Conservation (phyloP, 2,113 vertebrate species). For the Neodontobutis hainanensis region DNA sequence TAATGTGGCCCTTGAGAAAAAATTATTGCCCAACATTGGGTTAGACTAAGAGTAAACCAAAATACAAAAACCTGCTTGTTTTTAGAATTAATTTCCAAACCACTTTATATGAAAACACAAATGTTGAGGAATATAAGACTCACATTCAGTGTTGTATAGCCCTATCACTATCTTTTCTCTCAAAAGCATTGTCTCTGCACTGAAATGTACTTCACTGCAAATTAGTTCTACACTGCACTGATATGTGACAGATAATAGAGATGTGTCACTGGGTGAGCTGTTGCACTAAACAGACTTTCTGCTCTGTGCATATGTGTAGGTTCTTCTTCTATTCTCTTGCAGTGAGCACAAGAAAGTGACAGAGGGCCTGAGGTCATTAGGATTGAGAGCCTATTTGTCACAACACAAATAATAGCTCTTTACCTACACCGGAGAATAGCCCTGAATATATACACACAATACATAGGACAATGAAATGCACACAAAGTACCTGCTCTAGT, state of each 20-base stretch:
- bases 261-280: constrained; percentile 44
- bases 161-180: constrained; percentile 5
- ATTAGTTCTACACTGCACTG: constrained; percentile 50
- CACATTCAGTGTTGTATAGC: constrained; percentile 9
- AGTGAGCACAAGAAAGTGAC: constrained; percentile 50
- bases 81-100: neutral
- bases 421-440: constrained; percentile 46
- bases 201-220: constrained; percentile 33
- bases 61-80: too few relatives aligned
- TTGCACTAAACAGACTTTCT: constrained; percentile 55
- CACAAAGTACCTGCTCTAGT: constrained; percentile 89
- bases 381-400: constrained; percentile 53
- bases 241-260: constrained; percentile 47
- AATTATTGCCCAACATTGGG: too few relatives aligned
- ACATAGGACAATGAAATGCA: constrained; percentile 26
- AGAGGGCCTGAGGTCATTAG: constrained; percentile 63
- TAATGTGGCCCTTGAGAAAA: too few relatives aligned
- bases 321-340: constrained; percentile 38
- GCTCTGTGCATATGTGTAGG: constrained; percentile 26
- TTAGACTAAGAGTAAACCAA: too few relatives aligned
- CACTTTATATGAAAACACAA: neutral
- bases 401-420: constrained; percentile 54
- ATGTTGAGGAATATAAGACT: neutral
- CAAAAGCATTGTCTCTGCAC: constrained; percentile 24
- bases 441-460: constrained; percentile 17